Evolutionary conservation across 2,797 vertebrate species (phyloP).

Genomic region (Capromys pilorides): DNA sequence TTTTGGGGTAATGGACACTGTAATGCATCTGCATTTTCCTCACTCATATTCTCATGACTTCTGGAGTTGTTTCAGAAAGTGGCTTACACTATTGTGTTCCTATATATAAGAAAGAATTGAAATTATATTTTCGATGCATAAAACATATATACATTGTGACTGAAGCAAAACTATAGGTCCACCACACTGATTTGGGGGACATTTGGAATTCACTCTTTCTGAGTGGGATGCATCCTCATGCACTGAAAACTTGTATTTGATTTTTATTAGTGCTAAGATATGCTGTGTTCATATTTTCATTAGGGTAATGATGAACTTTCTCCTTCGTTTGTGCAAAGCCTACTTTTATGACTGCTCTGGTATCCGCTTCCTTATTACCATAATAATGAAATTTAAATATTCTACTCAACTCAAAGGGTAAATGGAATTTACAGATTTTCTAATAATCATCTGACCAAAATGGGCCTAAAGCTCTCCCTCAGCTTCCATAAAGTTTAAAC

Average conservation of each 20-base stretch:
- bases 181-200: neutral
- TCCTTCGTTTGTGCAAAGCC: constrained; percentile 1
- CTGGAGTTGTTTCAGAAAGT: constrained; percentile 84
- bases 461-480: neutral
- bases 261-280: neutral
- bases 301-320: neutral
- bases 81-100: constrained; percentile 86
- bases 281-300: neutral
- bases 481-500: neutral
- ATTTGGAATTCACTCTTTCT: neutral
- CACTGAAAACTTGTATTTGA: neutral
- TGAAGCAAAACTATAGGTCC: constrained; percentile 15
- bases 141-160: constrained; percentile 77
- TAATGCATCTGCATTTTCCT: constrained; percentile 75
- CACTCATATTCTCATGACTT: constrained; percentile 75
- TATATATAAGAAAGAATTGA: constrained; percentile 86
- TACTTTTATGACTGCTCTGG: constrained; percentile 5
- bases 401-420: neutral
- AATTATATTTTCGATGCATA: constrained; percentile 85
- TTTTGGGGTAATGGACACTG: constrained; percentile 70
- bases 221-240: neutral
- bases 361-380: neutral
- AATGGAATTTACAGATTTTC: neutral
- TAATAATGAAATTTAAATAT: constrained; percentile 27
- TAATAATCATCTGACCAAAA: neutral